Percentiles rank a stretch among this genome's conserved stretches.
These are phyloP conservation scores for Diadumene lineata DNA, from an alignment of 92 coral and sea anemone genomes.

Conservation along the genomic window DNA sequence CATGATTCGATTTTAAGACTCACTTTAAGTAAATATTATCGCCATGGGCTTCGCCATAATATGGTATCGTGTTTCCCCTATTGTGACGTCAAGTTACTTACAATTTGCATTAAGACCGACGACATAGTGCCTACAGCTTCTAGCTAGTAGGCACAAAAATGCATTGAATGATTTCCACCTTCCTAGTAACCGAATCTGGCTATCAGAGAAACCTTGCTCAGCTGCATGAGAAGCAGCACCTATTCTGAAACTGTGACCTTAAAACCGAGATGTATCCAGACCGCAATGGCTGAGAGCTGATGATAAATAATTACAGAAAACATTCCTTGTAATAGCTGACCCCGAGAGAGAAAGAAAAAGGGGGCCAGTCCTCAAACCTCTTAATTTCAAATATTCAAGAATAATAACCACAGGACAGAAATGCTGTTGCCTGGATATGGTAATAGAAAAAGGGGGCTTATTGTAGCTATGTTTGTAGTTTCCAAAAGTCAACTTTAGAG, in stretches of 20 bases:
- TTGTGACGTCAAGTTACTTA: too few relatives aligned
- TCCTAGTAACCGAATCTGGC: constrained; percentile 56
- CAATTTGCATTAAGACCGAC: too few relatives aligned
- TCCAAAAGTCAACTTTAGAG: background rate
- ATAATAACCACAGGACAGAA: constrained; percentile 23
- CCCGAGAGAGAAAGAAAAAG: constrained; percentile 46
- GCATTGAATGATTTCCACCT: constrained; percentile 25
- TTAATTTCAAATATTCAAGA: background rate
- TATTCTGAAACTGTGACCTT: constrained; percentile 62
- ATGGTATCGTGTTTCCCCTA: too few relatives aligned
- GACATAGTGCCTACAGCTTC: too few relatives aligned
- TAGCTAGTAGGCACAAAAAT: too few relatives aligned
- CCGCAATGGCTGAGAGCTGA: constrained; percentile 42
- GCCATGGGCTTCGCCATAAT: too few relatives aligned
- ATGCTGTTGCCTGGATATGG: constrained; percentile 1
- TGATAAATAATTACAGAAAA: constrained; percentile 34
- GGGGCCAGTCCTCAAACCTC: constrained; percentile 25
- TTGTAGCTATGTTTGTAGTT: background rate
- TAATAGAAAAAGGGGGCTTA: constrained; percentile 7
- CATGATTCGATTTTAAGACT: too few relatives aligned
- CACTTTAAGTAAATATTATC: too few relatives aligned
- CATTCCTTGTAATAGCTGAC: constrained; percentile 36
- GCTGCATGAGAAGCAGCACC: constrained; percentile 75
- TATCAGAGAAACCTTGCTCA: constrained; percentile 61
- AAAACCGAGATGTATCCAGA: constrained; percentile 43